A percentile compares a stretch with the other conserved stretches of the same genome.
phyloP scores from a whole-genome alignment of 2,888 invertebrate genomes.

The Troglohyphantes excavatus region DNA sequence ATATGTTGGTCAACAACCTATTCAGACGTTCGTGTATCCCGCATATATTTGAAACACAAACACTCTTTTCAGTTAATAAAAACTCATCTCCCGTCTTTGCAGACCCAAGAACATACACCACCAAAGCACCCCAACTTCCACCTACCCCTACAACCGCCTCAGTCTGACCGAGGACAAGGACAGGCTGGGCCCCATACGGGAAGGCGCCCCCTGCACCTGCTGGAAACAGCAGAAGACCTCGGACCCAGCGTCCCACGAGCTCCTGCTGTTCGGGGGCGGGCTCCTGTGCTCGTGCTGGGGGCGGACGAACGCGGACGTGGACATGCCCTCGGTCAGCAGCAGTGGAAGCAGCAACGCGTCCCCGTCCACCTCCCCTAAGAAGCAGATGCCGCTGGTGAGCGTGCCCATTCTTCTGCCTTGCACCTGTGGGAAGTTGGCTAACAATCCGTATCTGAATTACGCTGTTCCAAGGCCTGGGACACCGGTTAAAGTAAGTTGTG shows the following conservation, averaged over 20 bases:
- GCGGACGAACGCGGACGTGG: conserved; percentile 42
- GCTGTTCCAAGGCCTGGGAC: conserved; percentile 74
- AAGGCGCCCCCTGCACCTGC: conserved; percentile 62
- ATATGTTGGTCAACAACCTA: no score
- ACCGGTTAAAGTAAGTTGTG: conserved; percentile 61
- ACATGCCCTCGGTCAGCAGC: conserved; percentile 74
- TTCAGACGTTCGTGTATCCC: no score
- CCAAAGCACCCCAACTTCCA: conserved; percentile 47
- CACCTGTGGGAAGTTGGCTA: conserved; percentile 66
- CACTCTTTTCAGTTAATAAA: no score
- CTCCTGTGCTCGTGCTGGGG: conserved; percentile 71
- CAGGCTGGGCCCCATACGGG: conserved; percentile 63
- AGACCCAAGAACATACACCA: conserved; percentile 75
- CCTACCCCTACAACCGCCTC: conserved; percentile 56
- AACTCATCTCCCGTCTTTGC: no score
- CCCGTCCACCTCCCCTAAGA: conserved; percentile 73
- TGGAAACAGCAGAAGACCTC: conserved; percentile 70
- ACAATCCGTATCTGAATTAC: conserved; percentile 73
- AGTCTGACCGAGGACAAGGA: conserved; percentile 72
- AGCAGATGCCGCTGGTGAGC: conserved; percentile 66
- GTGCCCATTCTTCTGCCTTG: conserved; percentile 73
- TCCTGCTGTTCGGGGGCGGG: conserved; percentile 63
- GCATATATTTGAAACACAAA: no score
- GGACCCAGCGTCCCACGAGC: conserved; percentile 56
- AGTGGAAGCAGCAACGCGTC: conserved; percentile 75